A percentile compares a stretch with the other conserved stretches of the same genome.
These are phyloP conservation scores for Pyrrhosoma nymphula DNA, from an alignment of 2,888 invertebrate species.

Conservation along the genomic window DNA sequence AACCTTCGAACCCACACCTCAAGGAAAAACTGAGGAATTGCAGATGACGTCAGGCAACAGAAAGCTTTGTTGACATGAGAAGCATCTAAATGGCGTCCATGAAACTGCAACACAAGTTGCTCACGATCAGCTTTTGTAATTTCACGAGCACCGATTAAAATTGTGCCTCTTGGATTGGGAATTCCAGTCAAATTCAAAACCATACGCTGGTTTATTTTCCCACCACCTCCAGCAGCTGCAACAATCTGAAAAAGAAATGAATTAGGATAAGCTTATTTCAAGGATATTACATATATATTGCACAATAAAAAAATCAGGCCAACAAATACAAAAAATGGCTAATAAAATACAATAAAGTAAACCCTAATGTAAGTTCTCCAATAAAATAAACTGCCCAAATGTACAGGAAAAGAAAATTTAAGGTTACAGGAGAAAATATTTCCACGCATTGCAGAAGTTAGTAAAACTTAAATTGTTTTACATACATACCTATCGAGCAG, in stretches of 20 bases:
- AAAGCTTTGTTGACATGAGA: constrained; percentile 54
- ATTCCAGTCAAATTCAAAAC: constrained; percentile 31
- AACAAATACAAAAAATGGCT: too few relatives aligned
- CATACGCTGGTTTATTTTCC: constrained; percentile 62
- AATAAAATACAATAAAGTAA: too few relatives aligned
- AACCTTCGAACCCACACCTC: constrained; percentile 50
- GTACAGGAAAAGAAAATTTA: too few relatives aligned
- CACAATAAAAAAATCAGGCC: too few relatives aligned
- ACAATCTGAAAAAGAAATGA: constrained; percentile 24
- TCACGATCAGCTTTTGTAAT: constrained; percentile 61
- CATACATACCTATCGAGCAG: too few relatives aligned
- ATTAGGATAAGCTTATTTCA: too few relatives aligned
- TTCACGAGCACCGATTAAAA: constrained; percentile 58
- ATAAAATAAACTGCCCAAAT: too few relatives aligned
- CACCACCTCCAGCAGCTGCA: constrained; percentile 2
- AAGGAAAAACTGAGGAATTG: constrained; percentile 57
- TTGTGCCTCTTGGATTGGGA: constrained; percentile 31
- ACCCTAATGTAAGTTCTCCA: too few relatives aligned
- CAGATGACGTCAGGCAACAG: constrained; percentile 42
- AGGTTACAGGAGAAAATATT: too few relatives aligned
- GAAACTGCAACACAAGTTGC: constrained; percentile 40
- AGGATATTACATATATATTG: too few relatives aligned
- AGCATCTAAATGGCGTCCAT: constrained; percentile 52
- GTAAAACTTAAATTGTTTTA: too few relatives aligned
- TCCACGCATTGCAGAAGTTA: too few relatives aligned